Evolutionary conservation across 1,140 invertebrate species (phyloP).

Genomic region (Drosophila nigromelanica): DNA sequence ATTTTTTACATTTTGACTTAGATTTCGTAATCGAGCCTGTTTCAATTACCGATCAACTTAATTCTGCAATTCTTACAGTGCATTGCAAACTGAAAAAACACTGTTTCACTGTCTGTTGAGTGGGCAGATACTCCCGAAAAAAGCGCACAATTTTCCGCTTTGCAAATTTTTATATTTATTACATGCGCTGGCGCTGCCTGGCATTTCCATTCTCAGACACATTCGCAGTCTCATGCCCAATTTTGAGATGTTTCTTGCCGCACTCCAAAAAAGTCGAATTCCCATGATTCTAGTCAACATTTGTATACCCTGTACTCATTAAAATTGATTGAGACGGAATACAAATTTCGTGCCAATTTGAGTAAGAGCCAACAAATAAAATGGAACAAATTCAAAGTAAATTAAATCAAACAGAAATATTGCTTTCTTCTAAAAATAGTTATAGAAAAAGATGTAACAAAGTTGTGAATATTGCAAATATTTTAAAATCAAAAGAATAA

Average conservation of each 20-base stretch:
- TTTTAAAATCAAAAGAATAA: too few relatives aligned
- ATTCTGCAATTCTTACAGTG: slow-evolving; percentile 25
- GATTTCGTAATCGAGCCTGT: too few relatives aligned
- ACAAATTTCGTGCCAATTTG: too few relatives aligned
- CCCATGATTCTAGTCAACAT: not conserved
- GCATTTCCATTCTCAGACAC: slow-evolving; percentile 40
- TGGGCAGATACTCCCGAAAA: slow-evolving; percentile 24
- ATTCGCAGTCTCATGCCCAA: slow-evolving; percentile 27
- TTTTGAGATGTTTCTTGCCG: slow-evolving; percentile 26
- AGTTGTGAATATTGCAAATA: too few relatives aligned
- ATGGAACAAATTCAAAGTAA: too few relatives aligned
- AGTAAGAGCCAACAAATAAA: too few relatives aligned
- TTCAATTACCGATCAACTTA: too few relatives aligned
- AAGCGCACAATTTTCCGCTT: slow-evolving; percentile 54
- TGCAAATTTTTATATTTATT: slow-evolving; percentile 63
- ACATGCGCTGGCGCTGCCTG: slow-evolving; percentile 36
- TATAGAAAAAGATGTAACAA: too few relatives aligned
- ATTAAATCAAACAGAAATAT: too few relatives aligned
- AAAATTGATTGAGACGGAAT: too few relatives aligned
- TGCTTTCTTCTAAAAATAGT: too few relatives aligned
- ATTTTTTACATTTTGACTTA: too few relatives aligned
- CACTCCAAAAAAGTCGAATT: slow-evolving; percentile 32
- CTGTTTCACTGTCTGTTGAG: not conserved
- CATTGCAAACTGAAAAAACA: slow-evolving; percentile 5
- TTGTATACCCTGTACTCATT: slow-evolving; percentile 7